phyloP scores from a whole-genome alignment of 2,888 invertebrate species.

The Lydus trimaculatus region DNA sequence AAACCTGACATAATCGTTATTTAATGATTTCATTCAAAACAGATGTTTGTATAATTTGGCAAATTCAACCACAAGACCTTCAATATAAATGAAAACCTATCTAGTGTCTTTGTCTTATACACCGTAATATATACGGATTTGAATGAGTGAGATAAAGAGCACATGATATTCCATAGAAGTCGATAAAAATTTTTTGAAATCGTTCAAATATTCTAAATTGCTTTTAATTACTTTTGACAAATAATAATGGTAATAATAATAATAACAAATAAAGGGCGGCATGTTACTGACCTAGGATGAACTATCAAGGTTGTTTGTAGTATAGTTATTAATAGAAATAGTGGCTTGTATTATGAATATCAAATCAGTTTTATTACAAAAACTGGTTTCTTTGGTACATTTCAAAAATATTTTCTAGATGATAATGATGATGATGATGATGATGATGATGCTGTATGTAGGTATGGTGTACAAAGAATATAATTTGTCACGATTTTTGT shows the following conservation, averaged over 20 bases:
- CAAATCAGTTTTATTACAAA: conserved; percentile 33
- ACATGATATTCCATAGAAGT: neutral
- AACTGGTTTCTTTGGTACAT: conserved; percentile 36
- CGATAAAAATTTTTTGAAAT: neutral
- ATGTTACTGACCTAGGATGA: conserved; percentile 53
- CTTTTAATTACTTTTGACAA: neutral
- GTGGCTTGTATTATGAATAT: conserved; percentile 41
- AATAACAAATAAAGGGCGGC: conserved; percentile 8
- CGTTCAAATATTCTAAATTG: too few species aligned
- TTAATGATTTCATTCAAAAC: neutral
- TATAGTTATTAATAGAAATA: conserved; percentile 43
- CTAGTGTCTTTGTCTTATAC: neutral
- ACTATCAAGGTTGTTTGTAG: conserved; percentile 50
- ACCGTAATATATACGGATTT: neutral
- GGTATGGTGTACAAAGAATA: too few species aligned
- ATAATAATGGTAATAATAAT: neutral
- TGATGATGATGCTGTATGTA: neutral
- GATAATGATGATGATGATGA: neutral
- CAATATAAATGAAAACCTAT: neutral
- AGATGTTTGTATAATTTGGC: neutral
- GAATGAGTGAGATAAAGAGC: neutral
- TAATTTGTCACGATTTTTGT: too few species aligned
- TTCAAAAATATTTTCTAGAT: neutral
- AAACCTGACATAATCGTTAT: neutral
- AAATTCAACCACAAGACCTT: neutral